Conservation (phyloP, 2,888 invertebrate genomes). For the Cephus runcator region DNA sequence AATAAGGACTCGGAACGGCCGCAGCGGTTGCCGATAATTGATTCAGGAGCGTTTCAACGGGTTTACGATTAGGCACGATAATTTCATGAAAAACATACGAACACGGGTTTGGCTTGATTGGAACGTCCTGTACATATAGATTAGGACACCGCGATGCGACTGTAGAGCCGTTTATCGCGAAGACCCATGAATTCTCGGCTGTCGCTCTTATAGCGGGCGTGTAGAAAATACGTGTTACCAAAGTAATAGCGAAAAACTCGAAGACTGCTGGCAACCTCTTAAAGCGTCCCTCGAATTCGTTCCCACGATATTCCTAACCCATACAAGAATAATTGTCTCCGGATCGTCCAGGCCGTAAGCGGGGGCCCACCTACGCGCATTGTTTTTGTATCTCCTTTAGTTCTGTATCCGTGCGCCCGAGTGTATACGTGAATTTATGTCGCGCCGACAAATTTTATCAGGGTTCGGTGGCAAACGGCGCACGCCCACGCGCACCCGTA, state of each 20-base stretch:
- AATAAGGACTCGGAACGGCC: neutral
- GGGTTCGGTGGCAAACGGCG: constrained; percentile 63
- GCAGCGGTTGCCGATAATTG: neutral
- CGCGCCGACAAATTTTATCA: constrained; percentile 64
- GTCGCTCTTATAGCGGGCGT: neutral
- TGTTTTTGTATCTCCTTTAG: neutral
- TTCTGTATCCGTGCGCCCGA: neutral
- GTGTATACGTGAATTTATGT: constrained; percentile 61
- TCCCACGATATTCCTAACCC: neutral
- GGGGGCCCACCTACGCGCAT: neutral
- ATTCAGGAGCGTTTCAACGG: neutral
- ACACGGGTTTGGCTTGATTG: neutral
- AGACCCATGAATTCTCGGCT: too few species aligned
- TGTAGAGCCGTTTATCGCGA: neutral
- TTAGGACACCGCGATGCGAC: neutral
- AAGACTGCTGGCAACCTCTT: neutral
- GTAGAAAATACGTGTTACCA: neutral
- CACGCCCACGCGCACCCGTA: constrained; percentile 58
- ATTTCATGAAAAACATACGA: neutral
- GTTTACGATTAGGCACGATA: neutral
- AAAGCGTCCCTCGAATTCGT: neutral
- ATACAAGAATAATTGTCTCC: neutral
- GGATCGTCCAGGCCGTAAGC: neutral
- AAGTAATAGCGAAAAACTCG: neutral
- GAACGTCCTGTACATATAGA: neutral